Conservation (phyloP, 2,797 vertebrate species). For the Lycodopsis pacificus region DNA sequence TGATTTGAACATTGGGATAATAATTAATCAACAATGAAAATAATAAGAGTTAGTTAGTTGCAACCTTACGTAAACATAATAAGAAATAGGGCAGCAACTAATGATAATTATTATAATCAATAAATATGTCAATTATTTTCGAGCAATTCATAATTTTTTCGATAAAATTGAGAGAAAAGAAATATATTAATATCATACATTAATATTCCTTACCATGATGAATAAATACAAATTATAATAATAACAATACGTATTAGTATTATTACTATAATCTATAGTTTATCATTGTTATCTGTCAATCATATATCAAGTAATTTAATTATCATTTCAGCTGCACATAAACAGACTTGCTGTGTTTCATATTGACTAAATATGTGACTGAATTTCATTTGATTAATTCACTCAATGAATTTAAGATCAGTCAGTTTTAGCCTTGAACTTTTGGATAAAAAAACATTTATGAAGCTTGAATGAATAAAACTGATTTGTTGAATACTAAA, state of each 20-base stretch:
- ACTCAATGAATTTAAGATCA: neutral
- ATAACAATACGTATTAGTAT: neutral
- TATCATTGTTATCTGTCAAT: neutral
- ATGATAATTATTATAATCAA: neutral
- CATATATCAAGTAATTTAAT: neutral
- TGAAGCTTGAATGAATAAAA: slow-evolving; percentile 12
- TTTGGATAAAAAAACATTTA: neutral
- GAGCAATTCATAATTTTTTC: neutral
- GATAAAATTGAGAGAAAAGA: neutral
- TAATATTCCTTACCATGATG: too few species aligned
- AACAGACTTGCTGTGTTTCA: neutral
- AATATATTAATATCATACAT: too few species aligned
- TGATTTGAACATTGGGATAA: neutral
- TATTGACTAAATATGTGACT: neutral
- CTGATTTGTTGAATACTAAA: neutral
- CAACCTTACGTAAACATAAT: neutral
- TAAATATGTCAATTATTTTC: neutral
- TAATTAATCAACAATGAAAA: neutral
- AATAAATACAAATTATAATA: too few species aligned
- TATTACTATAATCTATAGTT: neutral
- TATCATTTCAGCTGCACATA: neutral
- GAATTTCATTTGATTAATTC: neutral
- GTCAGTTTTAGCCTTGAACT: neutral
- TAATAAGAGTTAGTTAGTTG: neutral
- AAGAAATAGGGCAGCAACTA: neutral